Evolutionary conservation across 2,797 vertebrate species (phyloP), one percentile per base, ranked within the genome.

Genomic region (Microtus californicus): DNA sequence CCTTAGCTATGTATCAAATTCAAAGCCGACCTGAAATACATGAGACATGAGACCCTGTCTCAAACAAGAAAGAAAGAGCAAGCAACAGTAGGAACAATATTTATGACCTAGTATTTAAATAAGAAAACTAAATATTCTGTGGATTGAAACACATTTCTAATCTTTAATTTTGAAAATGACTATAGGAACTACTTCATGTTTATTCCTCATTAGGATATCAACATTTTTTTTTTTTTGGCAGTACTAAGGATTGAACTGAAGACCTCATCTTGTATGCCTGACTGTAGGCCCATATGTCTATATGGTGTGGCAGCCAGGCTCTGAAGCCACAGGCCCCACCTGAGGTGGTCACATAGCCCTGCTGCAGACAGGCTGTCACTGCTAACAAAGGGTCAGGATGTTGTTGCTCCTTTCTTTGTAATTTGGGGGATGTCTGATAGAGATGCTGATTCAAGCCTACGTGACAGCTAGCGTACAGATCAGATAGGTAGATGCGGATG

Each of bases 161-260:
- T 69, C 21, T 85, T 85, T 85, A 69, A 63, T 89, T 79, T 92
- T 56, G 56, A n/a, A 85, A 43, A 7, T 79, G 63, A 65, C 74
- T 93, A 13, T 17, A 71, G 48, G 78, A 94, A 96, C 79, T 51
- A 2, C 89, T 91, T 92, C 76, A 43, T 89, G 81, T 87, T 78
- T 37, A 56, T 71, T 93, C 45, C 29, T 77, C 3, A 34, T 92
- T 90, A 93, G 78, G 54, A 40, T 78, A 87, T 73, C 43, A 85
- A 9, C 29, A 5, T 40, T 63, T 85, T 6, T 69, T 85, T 6
- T 69, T 85, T 15, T 14, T 54, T 54, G 51, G 21, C 63, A 85
- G 40, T 48, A 29, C 10, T 67, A 48, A 69, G 29, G 31, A 67
- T 14, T 14, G 40, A 51, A 51, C 65, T 11, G 51, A 71, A 27